phyloP scores from a whole-genome alignment of 2,888 invertebrate species.

The Stenodema calcarata region DNA sequence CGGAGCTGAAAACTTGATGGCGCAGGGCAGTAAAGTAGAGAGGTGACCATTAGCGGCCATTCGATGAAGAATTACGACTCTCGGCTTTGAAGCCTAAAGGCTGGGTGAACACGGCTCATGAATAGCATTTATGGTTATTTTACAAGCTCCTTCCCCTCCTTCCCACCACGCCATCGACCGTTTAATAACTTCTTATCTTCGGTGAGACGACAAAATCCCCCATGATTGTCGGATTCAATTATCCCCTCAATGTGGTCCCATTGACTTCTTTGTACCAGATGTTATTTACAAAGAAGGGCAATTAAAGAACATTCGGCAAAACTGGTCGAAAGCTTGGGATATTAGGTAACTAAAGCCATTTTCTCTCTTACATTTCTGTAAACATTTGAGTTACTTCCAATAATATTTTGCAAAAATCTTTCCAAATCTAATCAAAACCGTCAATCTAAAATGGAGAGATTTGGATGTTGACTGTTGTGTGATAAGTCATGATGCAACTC shows the following conservation, averaged over 20 bases:
- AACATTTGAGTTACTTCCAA: too few relatives aligned
- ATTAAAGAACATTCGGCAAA: too few relatives aligned
- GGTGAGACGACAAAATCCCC: constrained; percentile 8
- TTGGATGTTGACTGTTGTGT: too few relatives aligned
- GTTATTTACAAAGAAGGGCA: too few relatives aligned
- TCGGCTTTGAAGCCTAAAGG: constrained; percentile 23
- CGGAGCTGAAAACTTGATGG: not conserved
- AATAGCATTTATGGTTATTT: constrained; percentile 47
- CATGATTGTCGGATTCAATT: constrained; percentile 5
- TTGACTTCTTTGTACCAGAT: too few relatives aligned
- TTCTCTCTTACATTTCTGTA: too few relatives aligned
- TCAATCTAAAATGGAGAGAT: too few relatives aligned
- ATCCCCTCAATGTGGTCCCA: not conserved
- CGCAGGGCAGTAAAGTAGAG: constrained; percentile 2
- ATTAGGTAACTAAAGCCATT: too few relatives aligned
- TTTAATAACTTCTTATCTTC: constrained; percentile 22
- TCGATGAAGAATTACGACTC: constrained; percentile 41
- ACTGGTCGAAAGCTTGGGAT: too few relatives aligned
- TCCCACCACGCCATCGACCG: not conserved
- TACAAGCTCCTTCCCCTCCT: constrained; percentile 4
- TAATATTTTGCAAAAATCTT: too few relatives aligned
- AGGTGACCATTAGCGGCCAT: constrained; percentile 43
- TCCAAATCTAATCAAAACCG: too few relatives aligned
- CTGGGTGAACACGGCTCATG: constrained; percentile 19
- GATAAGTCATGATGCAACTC: not conserved